Percentiles rank a stretch among this genome's conserved stretches.
These are phyloP conservation scores for Pseudomyrmex dendroicus DNA, from an alignment of 1,140 invertebrate species.

Conservation along the genomic window DNA sequence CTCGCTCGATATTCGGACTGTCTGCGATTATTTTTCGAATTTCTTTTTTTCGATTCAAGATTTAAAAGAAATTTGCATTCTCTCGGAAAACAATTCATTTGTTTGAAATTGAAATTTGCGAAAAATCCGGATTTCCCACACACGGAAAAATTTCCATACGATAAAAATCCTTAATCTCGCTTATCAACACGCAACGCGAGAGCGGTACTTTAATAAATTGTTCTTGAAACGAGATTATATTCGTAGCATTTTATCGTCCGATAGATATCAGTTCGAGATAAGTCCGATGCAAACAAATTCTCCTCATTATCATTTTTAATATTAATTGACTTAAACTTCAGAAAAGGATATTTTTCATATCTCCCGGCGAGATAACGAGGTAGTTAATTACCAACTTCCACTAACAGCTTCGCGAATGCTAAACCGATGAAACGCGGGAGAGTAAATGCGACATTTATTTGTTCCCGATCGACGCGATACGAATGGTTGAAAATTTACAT, in stretches of 20 bases:
- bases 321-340: background rate
- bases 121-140: too few relatives aligned
- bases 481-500: slow-evolving; percentile 9
- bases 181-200: background rate
- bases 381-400: slow-evolving; percentile 32
- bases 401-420: background rate
- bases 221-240: background rate
- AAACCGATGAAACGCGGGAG: slow-evolving; percentile 9
- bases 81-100: too few relatives aligned
- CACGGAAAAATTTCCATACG: background rate
- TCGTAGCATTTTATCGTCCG: background rate
- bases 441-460: slow-evolving; percentile 16
- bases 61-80: too few relatives aligned
- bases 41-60: too few relatives aligned
- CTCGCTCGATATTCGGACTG: background rate
- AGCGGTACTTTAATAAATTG: background rate
- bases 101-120: too few relatives aligned
- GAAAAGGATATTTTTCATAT: background rate
- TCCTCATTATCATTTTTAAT: background rate
- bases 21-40: too few relatives aligned
- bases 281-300: background rate
- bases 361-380: slow-evolving; percentile 11
- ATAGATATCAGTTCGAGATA: background rate
- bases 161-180: background rate
- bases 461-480: slow-evolving; percentile 22